Evolutionary conservation across 2,797 vertebrate species (phyloP), one percentile per base, ranked within the genome.

Genomic region (Melopsittacus undulatus): DNA sequence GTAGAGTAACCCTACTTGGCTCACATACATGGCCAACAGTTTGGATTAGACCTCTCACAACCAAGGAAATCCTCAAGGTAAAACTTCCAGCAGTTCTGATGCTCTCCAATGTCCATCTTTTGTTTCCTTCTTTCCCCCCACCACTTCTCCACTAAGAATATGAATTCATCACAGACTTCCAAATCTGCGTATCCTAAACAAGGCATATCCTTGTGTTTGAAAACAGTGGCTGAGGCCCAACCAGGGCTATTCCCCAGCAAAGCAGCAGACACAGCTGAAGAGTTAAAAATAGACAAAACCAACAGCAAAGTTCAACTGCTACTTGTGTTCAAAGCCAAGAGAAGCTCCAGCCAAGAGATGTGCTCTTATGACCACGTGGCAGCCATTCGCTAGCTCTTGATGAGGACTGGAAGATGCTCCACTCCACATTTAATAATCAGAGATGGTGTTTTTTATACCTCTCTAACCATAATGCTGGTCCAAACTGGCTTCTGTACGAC

Each of bases 381-480:
- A 91, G 84, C 72, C 84, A 80, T 59, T 69, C 7, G 29, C 38
- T n/a, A 72, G 77, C 74, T 78, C 69, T 90, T 74, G 67, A 89
- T 0, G 0, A 82, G 62, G 36, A 34, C 20, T 6, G 42, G 62
- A 62, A 85, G 73, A 49, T 12, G 62, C 61, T 42, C 42, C 13
- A 20, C 49, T 78, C 74, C 83, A 90, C 49, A 62, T 46, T 75
- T 32, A 62, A 62, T 57, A 76, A 95, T 76, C 90, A 82, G 0
- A 1, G 91, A 87, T 11, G 46, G 69, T 15, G 38, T 23, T 80
- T 83, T 10, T 70, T 26, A 87, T 69, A 72, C 45, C 30, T 7
- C 19, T 72, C 52, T 36, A 68, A 75, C 83, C 86, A 66, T 52
- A 90, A 78, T 34, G 49, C 67, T 78, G 74, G 45, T 61, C 26